Base-by-base conservation (phyloP, 2,888 invertebrate genomes). In the Yponomeuta plumbellus region DNA sequence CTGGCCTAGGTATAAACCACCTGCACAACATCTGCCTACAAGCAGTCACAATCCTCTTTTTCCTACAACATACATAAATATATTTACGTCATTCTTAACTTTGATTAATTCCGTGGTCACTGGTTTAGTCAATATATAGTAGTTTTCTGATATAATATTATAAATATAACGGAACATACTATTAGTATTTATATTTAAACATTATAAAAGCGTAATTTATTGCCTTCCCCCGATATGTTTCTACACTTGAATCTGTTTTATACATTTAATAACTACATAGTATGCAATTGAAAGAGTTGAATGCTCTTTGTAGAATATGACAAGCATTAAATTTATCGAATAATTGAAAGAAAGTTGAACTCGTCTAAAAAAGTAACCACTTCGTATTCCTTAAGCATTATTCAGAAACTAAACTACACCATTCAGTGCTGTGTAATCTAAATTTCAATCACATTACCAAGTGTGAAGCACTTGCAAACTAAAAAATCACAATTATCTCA, bases 161-260 rank as follows among this genome's bases (percentile, higher is more conserved):
- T 61, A 61, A 40, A 63, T 63, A 63, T 10, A 63, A 39, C 20
- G 21, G 61, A 78, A 77, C 75, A 75, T 83, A 79, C 78, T 76
- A 82, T 80, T 80, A 80, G 75, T 82, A 83, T 83, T 84, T 85
- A 87, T 81, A 84, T 85, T 76, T 87, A 88, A 88, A 87, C 79
- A 94, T 76, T 87, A 88, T 88, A 87, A 80, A 94, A 94, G 94
- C 94, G 94, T 94, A 93, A 92, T 93, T 92, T 92, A 93, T 93
- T 93, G 94, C 94, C 93, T 93, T 93, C 93, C 94, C 93, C 93
- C 92, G 89, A 86, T 88, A 82, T 78, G 74, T 80, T 76, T 66
- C 65, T 58, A 52, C 44, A 52, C 17, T 64, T 23, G 22, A 56
- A 56, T 22, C 58, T n/a, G 21, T 11, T 58, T 22, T 58, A 58